These are phyloP conservation scores for Cerastis rubricosa DNA, from an alignment of 2,888 invertebrate species.

Conservation along the genomic window DNA sequence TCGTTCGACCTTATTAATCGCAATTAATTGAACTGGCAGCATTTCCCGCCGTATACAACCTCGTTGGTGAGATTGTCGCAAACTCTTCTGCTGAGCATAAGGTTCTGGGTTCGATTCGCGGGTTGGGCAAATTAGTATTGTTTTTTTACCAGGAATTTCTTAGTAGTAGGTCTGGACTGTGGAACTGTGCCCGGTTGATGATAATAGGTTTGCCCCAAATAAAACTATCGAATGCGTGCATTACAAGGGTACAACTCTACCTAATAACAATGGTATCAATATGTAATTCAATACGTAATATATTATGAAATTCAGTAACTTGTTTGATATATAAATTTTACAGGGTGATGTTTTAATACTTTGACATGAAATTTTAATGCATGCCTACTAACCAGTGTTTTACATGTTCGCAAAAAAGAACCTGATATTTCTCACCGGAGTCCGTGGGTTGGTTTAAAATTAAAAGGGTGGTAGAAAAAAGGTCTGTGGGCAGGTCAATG, in stretches of 20 bases:
- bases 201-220: background rate
- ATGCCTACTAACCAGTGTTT: too few species aligned
- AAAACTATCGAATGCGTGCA: background rate
- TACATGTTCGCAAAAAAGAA: too few species aligned
- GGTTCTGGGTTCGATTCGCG: background rate
- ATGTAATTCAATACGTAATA: too few species aligned
- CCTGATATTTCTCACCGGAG: constrained; percentile 7
- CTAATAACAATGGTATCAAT: background rate
- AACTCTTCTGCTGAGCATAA: background rate
- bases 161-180: background rate
- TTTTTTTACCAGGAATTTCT: background rate
- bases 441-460: background rate
- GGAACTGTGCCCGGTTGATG: background rate
- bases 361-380: too few species aligned
- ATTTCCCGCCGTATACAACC: background rate
- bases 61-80: background rate
- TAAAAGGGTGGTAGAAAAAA: constrained; percentile 24
- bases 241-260: background rate
- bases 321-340: too few species aligned
- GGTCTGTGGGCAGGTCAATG: constrained; percentile 17
- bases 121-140: background rate
- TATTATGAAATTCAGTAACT: too few species aligned
- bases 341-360: too few species aligned
- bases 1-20: background rate
- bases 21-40: constrained; percentile 8